Evolutionary conservation across 2,113 vertebrate species (phyloP).

Genomic region (Clarias macrocephalus): DNA sequence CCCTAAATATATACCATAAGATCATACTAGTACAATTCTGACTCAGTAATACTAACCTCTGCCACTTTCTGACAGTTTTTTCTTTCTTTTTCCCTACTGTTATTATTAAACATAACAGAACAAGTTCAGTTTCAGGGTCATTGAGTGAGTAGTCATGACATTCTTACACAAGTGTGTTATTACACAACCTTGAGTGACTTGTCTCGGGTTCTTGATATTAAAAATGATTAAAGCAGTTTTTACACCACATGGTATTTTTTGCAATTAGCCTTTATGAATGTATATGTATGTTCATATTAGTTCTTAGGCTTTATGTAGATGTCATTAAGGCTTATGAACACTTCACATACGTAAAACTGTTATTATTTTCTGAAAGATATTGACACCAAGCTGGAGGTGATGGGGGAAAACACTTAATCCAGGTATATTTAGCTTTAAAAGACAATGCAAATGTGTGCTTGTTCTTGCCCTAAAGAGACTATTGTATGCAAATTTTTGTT

Average conservation of each 20-base stretch:
- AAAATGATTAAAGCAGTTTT: not conserved
- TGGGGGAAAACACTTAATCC: not conserved
- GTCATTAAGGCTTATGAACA: not conserved
- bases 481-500: slow-evolving; percentile 60
- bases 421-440: not conserved
- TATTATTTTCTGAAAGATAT: not conserved
- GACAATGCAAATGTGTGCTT: slow-evolving; percentile 3
- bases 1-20: not conserved
- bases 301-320: not conserved
- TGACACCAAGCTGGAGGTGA: not conserved
- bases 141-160: too few relatives aligned
- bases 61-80: not conserved
- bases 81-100: too few relatives aligned
- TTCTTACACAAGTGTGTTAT: not conserved
- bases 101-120: not conserved
- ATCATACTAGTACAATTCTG: not conserved
- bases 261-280: not conserved
- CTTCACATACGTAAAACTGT: not conserved
- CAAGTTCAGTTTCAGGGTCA: not conserved
- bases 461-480: slow-evolving; percentile 34
- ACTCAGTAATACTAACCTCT: not conserved
- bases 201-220: not conserved
- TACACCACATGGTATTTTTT: not conserved
- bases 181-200: not conserved
- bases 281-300: not conserved